phyloP scores from a whole-genome alignment of 2,888 invertebrate species.

The Parascotia fuliginaria region DNA sequence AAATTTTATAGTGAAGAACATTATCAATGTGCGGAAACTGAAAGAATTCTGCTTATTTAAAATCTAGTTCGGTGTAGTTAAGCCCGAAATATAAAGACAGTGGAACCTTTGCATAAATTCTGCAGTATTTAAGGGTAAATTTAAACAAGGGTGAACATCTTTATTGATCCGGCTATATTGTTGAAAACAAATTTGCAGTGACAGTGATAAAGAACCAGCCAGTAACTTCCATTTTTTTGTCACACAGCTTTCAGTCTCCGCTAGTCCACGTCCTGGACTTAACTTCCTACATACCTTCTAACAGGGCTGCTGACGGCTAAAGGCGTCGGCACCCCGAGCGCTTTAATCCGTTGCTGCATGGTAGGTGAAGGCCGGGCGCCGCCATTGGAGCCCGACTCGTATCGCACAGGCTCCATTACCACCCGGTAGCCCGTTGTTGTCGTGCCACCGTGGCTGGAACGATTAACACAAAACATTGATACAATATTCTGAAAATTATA shows the following conservation, averaged over 20 bases:
- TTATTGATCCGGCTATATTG: no score
- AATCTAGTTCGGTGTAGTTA: no score
- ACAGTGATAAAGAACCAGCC: no score
- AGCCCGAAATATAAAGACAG: no score
- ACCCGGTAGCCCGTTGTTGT: constrained; percentile 80
- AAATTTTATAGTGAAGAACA: constrained; percentile 10
- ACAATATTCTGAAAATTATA: background rate
- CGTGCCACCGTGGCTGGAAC: constrained; percentile 77
- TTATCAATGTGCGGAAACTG: constrained; percentile 40
- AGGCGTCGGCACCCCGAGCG: constrained; percentile 95
- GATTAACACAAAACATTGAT: background rate
- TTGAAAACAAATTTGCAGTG: no score
- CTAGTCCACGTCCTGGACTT: constrained; percentile 7
- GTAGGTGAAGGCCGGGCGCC: constrained; percentile 89
- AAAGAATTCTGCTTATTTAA: constrained; percentile 25
- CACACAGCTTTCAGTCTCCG: constrained; percentile 46
- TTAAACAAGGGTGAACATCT: no score
- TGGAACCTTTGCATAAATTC: no score
- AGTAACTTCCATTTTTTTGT: background rate
- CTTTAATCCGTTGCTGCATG: constrained; percentile 96
- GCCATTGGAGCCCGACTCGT: constrained; percentile 72
- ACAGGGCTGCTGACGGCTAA: constrained; percentile 95
- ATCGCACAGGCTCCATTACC: constrained; percentile 81
- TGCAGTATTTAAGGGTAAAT: no score
- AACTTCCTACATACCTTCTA: constrained; percentile 87